A percentile compares a stretch with the other conserved stretches of the same genome.
Evolutionary conservation across 2,797 vertebrate genomes (phyloP).

Genomic region (Tapirus indicus): DNA sequence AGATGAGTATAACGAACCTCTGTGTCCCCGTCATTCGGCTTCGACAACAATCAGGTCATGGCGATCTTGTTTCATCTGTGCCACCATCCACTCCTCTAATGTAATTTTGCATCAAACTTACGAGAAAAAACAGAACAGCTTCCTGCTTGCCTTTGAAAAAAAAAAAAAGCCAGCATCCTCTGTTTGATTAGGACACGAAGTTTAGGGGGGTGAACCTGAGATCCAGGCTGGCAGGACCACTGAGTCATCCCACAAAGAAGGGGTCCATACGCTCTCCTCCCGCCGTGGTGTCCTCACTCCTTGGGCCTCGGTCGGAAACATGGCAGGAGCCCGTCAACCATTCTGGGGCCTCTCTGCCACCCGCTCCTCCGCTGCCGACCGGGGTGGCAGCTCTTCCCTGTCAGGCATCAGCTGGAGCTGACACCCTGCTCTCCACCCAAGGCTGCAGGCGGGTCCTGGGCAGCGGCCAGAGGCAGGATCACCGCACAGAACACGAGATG

Average conservation of each 20-base stretch:
- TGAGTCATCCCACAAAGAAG: not conserved
- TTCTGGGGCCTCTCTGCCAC: not conserved
- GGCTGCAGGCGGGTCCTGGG: not conserved
- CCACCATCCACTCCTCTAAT: not conserved
- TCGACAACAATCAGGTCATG: not conserved
- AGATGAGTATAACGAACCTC: too few species aligned
- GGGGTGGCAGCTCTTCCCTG: not conserved
- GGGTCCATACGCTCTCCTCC: not conserved
- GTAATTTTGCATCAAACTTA: not conserved
- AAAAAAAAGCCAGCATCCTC: not conserved
- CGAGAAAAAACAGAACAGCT: not conserved
- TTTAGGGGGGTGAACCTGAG: not conserved
- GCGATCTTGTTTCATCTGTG: not conserved
- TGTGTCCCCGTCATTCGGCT: too few species aligned
- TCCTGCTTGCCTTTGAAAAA: not conserved
- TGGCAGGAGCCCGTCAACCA: not conserved
- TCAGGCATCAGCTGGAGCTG: not conserved
- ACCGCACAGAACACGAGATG: not conserved
- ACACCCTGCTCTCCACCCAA: not conserved
- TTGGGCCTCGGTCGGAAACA: not conserved
- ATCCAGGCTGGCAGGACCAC: not conserved
- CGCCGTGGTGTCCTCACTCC: not conserved
- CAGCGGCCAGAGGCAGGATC: not conserved
- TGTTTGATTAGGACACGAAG: not conserved
- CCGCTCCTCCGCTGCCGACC: not conserved